Base-by-base conservation (phyloP, 2,797 vertebrate genomes). In the Aeoliscus strigatus region DNA sequence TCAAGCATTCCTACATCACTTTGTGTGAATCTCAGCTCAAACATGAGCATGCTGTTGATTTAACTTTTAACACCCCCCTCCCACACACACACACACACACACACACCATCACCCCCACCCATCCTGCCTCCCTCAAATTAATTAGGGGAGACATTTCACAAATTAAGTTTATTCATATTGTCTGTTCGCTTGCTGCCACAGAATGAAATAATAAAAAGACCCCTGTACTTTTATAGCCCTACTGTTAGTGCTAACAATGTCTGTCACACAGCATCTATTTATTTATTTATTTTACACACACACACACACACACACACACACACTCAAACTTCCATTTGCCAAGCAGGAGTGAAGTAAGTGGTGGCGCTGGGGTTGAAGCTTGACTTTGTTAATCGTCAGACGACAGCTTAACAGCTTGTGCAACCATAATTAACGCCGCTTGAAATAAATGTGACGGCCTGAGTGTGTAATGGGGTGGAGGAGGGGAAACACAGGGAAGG, bases 401-500 rank as follows among this genome's bases (percentile, higher is more conserved):
- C 58, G 81, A 85, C 85, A 86, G 79, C 82, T 82, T 85, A 88
- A 85, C 86, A 87, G 84, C 84, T 83, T 78, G 79, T 67, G 60
- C 73, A 72, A 81, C 74, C 67, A 52, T 83, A 84, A 87, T 88
- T 87, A 88, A 85, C 64, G 62, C 68, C 33, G 69, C 70, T 78
- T 77, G 72, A 84, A 87, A 83, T 80, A 77, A 84, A 81, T 36
- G 62, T 81, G 75, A 80, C 23, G 49, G 53, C 56, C 55, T 66
- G 31, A 26, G 29, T 25, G 27, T 9, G 39, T 1, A 42, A 18
- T 24, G 27, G 34, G 24, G 43, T 21, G 15, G 31, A 28, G 10
- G 18, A 10, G 6, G 25, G 39, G 24, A 33, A 9, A 15, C 34
- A 27, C 1, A 2, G 5, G 33, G 44, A 37, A 48, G 53, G 15